These are phyloP conservation scores for Calliphora vicina DNA, from an alignment of 1,140 invertebrate species.

Conservation along the genomic window DNA sequence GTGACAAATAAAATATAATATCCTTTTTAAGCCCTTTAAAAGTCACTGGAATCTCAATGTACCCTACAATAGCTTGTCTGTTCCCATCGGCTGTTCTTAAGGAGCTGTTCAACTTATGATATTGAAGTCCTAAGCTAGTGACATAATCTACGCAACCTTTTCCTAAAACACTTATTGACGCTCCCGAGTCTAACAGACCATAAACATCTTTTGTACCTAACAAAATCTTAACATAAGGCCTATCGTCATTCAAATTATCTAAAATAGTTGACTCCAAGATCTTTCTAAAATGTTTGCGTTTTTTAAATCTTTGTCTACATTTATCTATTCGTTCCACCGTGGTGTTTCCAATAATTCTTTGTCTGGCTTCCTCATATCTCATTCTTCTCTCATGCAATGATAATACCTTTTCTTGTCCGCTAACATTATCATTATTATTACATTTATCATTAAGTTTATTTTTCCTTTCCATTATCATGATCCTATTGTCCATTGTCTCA, in stretches of 20 bases:
- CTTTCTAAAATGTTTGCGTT: neutral
- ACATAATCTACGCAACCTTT: neutral
- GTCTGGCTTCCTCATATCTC: neutral
- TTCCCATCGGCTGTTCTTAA: constrained; percentile 31
- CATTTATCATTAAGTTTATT: neutral
- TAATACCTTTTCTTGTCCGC: neutral
- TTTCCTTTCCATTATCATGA: too few relatives aligned
- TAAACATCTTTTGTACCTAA: neutral
- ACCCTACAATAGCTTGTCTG: neutral
- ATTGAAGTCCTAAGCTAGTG: neutral
- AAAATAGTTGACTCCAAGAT: neutral
- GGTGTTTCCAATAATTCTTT: neutral
- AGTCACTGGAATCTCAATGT: neutral
- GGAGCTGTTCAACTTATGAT: neutral
- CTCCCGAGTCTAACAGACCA: constrained; percentile 23
- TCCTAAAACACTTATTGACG: constrained; percentile 13
- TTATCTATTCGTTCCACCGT: neutral
- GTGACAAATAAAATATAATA: constrained; percentile 10
- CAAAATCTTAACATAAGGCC: neutral
- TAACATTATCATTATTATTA: neutral
- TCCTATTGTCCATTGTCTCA: too few relatives aligned
- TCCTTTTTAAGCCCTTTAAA: neutral
- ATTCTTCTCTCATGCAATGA: neutral
- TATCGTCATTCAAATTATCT: neutral
- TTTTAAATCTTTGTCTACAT: neutral